Conservation (phyloP, 1,140 invertebrate species). For the Anthonomus grandis region DNA sequence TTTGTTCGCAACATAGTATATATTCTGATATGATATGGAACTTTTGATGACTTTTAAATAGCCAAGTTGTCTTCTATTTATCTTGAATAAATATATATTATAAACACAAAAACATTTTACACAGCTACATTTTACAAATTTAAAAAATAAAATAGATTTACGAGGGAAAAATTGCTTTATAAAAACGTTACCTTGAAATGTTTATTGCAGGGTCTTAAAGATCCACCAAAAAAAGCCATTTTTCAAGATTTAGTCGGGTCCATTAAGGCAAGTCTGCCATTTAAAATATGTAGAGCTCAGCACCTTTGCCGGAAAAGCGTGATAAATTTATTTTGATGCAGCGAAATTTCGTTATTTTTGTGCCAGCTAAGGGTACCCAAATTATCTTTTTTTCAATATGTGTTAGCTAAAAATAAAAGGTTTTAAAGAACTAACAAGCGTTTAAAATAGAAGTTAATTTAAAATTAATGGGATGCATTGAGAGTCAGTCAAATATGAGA, state of each 20-base stretch:
- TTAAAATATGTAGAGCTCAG: constrained; percentile 17
- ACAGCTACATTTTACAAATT: neutral
- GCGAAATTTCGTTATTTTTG: neutral
- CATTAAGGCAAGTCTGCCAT: constrained; percentile 8
- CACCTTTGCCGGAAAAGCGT: constrained; percentile 13
- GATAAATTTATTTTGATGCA: constrained; percentile 10
- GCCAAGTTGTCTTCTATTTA: neutral
- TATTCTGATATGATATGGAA: no score
- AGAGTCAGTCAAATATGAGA: no score
- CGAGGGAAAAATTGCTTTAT: neutral
- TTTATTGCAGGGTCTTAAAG: neutral
- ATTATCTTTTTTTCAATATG: no score
- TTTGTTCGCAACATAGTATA: no score
- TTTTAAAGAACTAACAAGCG: no score
- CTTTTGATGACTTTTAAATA: no score
- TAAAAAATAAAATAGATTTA: neutral
- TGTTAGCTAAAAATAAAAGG: no score
- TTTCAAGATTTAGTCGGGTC: constrained; percentile 8
- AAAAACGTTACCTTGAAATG: neutral
- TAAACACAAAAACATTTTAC: neutral
- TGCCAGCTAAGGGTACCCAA: neutral
- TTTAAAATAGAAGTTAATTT: no score
- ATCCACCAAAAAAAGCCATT: no score
- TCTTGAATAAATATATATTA: neutral
- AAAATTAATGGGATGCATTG: no score